Evolutionary conservation across 1,140 invertebrate species (phyloP).

Genomic region (Neuroterus valhalla): DNA sequence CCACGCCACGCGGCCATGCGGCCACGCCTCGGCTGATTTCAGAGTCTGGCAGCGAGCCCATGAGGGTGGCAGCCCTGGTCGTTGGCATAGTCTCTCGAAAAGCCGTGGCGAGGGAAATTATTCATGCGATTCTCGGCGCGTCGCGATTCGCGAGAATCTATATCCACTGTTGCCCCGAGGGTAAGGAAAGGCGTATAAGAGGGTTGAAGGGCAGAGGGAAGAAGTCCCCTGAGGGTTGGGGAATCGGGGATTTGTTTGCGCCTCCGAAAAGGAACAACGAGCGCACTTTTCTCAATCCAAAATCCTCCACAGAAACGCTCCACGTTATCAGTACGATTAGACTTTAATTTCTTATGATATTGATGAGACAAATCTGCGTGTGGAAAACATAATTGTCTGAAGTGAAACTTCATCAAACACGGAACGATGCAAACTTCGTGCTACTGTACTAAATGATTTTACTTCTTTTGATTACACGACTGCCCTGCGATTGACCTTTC

Average conservation of each 20-base stretch:
- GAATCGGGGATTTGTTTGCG: constrained; percentile 52
- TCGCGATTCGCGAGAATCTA: constrained; percentile 42
- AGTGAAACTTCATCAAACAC: too few species aligned
- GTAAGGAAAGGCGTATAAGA: constrained; percentile 17
- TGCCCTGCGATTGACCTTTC: too few species aligned
- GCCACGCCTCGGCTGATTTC: constrained; percentile 24
- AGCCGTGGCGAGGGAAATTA: constrained; percentile 38
- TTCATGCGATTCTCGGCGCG: constrained; percentile 42
- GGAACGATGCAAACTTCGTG: too few species aligned
- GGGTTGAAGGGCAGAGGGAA: constrained; percentile 24
- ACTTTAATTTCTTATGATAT: neutral
- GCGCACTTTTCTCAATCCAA: constrained; percentile 28
- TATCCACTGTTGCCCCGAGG: constrained; percentile 30
- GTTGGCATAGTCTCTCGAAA: constrained; percentile 20
- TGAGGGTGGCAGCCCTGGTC: constrained; percentile 10
- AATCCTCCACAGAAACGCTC: neutral
- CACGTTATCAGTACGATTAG: neutral
- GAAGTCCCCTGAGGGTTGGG: constrained; percentile 40
- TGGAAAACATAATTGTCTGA: too few species aligned
- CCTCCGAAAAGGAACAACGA: constrained; percentile 38
- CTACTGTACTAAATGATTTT: too few species aligned
- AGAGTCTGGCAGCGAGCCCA: constrained; percentile 8
- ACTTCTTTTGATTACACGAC: too few species aligned
- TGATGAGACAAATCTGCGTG: too few species aligned
- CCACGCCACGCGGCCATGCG: constrained; percentile 24